These are phyloP conservation scores for Chironomus tentans DNA, from an alignment of 2,888 invertebrate genomes.

Conservation along the genomic window DNA sequence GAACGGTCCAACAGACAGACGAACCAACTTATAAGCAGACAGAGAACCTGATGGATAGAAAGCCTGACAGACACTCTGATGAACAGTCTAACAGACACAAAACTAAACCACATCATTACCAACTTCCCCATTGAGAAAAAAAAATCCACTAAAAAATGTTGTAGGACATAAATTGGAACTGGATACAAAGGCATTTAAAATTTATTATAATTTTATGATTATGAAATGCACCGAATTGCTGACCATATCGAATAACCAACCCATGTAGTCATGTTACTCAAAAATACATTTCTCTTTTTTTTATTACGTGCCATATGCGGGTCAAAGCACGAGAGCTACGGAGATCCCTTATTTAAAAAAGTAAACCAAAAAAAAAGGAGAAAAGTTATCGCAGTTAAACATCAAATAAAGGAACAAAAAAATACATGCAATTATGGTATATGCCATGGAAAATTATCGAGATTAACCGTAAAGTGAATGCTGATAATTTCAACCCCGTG, in stretches of 20 bases:
- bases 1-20: no score
- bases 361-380: background rate
- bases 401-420: background rate
- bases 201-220: constrained; percentile 15
- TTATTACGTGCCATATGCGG: constrained; percentile 19
- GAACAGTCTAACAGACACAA: no score
- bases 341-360: background rate
- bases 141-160: background rate
- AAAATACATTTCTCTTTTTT: background rate
- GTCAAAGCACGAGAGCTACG: background rate
- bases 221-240: constrained; percentile 10
- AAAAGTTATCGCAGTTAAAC: constrained; percentile 10
- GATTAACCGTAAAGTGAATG: background rate
- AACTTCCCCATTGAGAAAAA: no score
- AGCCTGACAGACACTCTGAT: no score
- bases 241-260: constrained; percentile 8
- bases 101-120: no score
- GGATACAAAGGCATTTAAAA: background rate
- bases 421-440: constrained; percentile 8
- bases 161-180: background rate
- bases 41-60: no score
- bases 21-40: no score
- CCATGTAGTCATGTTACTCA: background rate
- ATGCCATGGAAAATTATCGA: constrained; percentile 7
- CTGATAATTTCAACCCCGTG: background rate